These are phyloP conservation scores for Atrina japonica DNA, from an alignment of 2,888 invertebrate genomes.

Conservation along the genomic window DNA sequence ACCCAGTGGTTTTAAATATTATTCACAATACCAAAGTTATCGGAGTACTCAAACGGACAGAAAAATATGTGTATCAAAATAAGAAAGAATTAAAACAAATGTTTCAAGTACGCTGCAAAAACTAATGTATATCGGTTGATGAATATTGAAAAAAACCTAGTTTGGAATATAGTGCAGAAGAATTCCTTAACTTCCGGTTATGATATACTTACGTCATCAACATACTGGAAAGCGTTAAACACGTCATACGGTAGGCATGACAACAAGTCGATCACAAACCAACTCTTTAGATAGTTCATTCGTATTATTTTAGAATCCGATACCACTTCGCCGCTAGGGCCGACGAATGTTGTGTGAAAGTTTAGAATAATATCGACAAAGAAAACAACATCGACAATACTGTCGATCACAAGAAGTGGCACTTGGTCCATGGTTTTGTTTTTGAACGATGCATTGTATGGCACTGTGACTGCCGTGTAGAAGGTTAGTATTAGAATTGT, in stretches of 20 bases:
- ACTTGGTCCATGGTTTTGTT: slow-evolving; percentile 90
- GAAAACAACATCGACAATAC: slow-evolving; percentile 99
- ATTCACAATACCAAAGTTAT: no score
- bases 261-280: slow-evolving; percentile 99
- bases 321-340: slow-evolving; percentile 91
- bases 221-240: slow-evolving; percentile 99
- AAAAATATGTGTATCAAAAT: no score
- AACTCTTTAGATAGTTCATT: slow-evolving; percentile 97
- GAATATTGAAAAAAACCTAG: no score
- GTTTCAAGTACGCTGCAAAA: no score
- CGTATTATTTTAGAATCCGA: slow-evolving; percentile 92
- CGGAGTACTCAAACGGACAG: no score
- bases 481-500: slow-evolving; percentile 99
- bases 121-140: no score
- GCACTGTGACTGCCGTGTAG: slow-evolving; percentile 99
- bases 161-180: no score
- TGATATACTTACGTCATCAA: slow-evolving; percentile 87
- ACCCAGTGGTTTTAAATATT: no score
- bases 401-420: slow-evolving; percentile 82
- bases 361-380: slow-evolving; percentile 99
- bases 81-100: no score
- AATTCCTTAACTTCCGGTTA: no score
- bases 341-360: slow-evolving; percentile 99
- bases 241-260: slow-evolving; percentile 99
- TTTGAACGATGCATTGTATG: slow-evolving; percentile 99